A percentile compares a stretch with the other conserved stretches of the same genome.
Evolutionary conservation across 23 tunicate species (phyloP).

Genomic region (Halocynthia roretzi): DNA sequence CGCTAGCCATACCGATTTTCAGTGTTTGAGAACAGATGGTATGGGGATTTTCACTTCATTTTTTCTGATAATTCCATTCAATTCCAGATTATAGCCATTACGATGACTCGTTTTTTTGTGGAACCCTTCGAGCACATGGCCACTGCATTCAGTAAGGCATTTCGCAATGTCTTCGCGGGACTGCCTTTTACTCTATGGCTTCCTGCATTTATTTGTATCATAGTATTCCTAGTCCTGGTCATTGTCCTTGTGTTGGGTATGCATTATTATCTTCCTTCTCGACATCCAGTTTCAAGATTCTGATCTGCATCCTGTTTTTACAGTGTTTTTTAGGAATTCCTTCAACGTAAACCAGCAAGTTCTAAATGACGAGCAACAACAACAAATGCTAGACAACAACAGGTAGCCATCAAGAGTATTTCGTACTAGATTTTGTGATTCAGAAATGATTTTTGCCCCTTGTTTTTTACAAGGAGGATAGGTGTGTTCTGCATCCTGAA

Average conservation of each 20-base stretch:
- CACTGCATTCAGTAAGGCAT: conserved; percentile 48
- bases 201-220: conserved; percentile 58
- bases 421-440: no score
- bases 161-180: conserved; percentile 51
- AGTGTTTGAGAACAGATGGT: not conserved
- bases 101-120: conserved; percentile 44
- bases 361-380: conserved; percentile 15
- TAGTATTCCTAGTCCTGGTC: conserved; percentile 26
- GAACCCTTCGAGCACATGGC: conserved; percentile 74
- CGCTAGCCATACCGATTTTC: not conserved
- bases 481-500: no score
- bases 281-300: not conserved
- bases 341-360: conserved; percentile 38
- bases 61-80: not conserved
- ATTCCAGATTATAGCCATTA: conserved; percentile 49
- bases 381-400: conserved; percentile 3
- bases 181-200: conserved; percentile 66
- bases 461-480: no score
- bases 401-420: not conserved
- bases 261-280: not conserved
- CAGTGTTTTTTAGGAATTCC: conserved; percentile 59
- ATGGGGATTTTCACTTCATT: not conserved
- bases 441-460: no score
- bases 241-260: conserved; percentile 11
- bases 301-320: not conserved